A percentile compares a stretch with the other conserved stretches of the same genome.
phyloP scores from a whole-genome alignment of 1,140 invertebrate genomes.

The Atta cephalotes region DNA sequence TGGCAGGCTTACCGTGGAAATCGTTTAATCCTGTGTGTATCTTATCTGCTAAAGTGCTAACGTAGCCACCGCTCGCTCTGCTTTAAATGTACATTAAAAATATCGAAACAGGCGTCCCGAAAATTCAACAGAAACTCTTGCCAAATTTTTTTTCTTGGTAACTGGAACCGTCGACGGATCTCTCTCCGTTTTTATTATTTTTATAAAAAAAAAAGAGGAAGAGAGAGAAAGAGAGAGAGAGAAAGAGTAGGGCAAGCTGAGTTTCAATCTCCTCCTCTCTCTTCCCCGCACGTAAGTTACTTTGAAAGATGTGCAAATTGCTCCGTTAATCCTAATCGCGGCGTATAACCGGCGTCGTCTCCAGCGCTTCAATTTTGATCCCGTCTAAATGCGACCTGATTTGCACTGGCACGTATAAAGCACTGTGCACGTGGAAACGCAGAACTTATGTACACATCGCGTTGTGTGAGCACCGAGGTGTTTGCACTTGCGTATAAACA shows the following conservation, averaged over 20 bases:
- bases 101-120: slow-evolving; percentile 2
- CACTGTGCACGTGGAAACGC: slow-evolving; percentile 43
- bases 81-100: slow-evolving; percentile 39
- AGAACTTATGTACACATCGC: slow-evolving; percentile 42
- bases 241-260: neutral
- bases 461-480: slow-evolving; percentile 60
- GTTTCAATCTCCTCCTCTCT: neutral
- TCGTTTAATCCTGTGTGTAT: slow-evolving; percentile 72
- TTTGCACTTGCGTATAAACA: slow-evolving; percentile 71
- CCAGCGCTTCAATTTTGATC: slow-evolving; percentile 70
- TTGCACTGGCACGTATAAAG: slow-evolving; percentile 72
- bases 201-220: neutral
- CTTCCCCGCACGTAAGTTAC: neutral
- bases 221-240: neutral
- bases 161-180: neutral
- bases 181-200: neutral
- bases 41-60: slow-evolving; percentile 66
- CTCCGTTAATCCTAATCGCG: slow-evolving; percentile 68
- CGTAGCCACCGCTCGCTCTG: neutral
- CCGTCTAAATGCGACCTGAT: slow-evolving; percentile 66
- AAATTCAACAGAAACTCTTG: slow-evolving; percentile 25
- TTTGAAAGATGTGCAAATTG: slow-evolving; percentile 43
- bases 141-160: slow-evolving; percentile 3
- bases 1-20: slow-evolving; percentile 72
- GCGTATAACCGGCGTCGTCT: slow-evolving; percentile 58